Base-by-base conservation (phyloP, 2,888 invertebrate genomes). In the Parnassius glacialis region DNA sequence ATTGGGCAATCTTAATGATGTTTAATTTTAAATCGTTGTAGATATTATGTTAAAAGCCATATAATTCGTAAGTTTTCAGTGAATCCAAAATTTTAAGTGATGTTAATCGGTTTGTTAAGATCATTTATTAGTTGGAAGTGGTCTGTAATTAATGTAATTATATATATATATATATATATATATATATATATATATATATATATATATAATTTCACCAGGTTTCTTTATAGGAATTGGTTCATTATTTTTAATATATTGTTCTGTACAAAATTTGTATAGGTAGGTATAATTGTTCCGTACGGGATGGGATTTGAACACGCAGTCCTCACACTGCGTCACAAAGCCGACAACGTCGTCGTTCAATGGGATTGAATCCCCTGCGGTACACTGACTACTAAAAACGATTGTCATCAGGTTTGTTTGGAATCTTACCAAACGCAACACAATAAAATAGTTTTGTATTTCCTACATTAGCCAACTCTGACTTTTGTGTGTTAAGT, bases 131-230 rank as follows among this genome's bases (percentile, higher is more conserved):
- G 42, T 56, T 16, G 55, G 47, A 57, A 53, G 53, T 50, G 57
- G 42, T 16, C 1, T 16, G 16, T 62, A 62, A 62, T 53, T 53
- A 53, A 57, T 50, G 43, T 43, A 50, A 57, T 62, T 62, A 53
- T 34, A 52, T 43, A 43, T 57, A 13, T 16, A 16, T 1, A 16
- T 16, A 16, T 16, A 16, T 1, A 16, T 16, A 16, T 16, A 16
- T 1, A 16, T 16, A 16, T 16, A 16, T 16, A 16, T 16, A 16
- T 16, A 16, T 16, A 16, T 16, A 16, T 16, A 16, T 16, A 16
- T 16, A 16, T 16, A 16, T 16, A 16, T 16, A 16, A 16, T 16
- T 16, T 52, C 42, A 52, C 34, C 42, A 20, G 34, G 47, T 48
- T 20, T 25, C 47, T 10, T 57, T 55, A 3, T 47, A 16, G 41